A percentile compares a stretch with the other conserved stretches of the same genome.
These are phyloP conservation scores for Clytia hemisphaerica DNA, from an alignment of 30 jellyfish, hydroid and myxozoan species.

Conservation along the genomic window DNA sequence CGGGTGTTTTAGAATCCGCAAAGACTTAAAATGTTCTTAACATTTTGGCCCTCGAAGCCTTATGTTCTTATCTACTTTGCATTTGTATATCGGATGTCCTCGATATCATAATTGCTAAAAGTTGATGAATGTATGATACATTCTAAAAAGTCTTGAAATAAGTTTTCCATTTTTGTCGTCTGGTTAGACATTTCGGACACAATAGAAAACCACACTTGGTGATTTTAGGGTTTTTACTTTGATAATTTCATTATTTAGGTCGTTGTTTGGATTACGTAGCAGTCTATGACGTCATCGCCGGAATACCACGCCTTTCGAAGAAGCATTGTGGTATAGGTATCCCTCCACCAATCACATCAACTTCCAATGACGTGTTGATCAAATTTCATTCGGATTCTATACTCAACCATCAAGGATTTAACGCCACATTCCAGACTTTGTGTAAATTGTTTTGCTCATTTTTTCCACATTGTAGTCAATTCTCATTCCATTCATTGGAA, in stretches of 20 bases:
- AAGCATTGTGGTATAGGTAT: slow-evolving; percentile 46
- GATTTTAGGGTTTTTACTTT: not conserved
- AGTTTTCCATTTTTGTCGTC: not conserved
- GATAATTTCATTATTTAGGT: slow-evolving; percentile 18
- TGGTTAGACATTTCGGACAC: not conserved
- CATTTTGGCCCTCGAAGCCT: no score
- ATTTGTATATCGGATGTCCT: no score
- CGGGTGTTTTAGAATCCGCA: not conserved
- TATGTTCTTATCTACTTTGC: no score
- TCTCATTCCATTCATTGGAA: not conserved
- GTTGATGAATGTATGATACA: no score
- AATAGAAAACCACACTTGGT: not conserved
- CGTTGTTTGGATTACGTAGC: slow-evolving; percentile 59
- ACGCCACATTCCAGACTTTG: slow-evolving; percentile 25
- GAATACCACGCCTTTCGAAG: slow-evolving; percentile 19
- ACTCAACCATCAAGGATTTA: slow-evolving; percentile 55
- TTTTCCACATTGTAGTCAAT: not conserved
- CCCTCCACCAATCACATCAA: slow-evolving; percentile 46
- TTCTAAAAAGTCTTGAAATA: no score
- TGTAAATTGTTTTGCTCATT: slow-evolving; percentile 4
- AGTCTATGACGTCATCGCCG: slow-evolving; percentile 51
- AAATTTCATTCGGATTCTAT: slow-evolving; percentile 57
- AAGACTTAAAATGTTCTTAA: not conserved
- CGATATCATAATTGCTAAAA: no score
- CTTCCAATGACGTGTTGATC: slow-evolving; percentile 39